These are phyloP conservation scores for Neodontobutis hainanensis DNA, from an alignment of 2,113 vertebrate species.

Conservation along the genomic window DNA sequence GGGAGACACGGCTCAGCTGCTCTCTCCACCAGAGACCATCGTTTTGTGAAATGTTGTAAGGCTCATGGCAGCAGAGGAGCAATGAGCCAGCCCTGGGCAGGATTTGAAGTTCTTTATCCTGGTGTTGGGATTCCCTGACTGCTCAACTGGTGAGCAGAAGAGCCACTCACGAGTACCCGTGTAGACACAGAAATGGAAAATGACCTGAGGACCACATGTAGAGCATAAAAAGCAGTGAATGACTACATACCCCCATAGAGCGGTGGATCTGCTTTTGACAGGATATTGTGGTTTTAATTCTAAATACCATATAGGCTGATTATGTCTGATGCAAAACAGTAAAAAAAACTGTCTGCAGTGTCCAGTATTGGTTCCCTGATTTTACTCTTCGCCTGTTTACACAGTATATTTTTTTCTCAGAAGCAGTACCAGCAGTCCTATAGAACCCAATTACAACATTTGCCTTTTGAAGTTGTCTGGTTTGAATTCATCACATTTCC, in stretches of 20 bases:
- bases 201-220: neutral
- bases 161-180: neutral
- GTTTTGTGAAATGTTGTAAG: constrained; percentile 39
- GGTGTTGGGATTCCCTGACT: constrained; percentile 9
- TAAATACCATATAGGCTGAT: neutral
- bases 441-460: too few relatives aligned
- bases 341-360: too few relatives aligned
- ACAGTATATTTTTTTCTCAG: too few relatives aligned
- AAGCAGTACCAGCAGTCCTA: too few relatives aligned
- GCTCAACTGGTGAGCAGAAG: constrained; percentile 2
- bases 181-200: constrained; percentile 1
- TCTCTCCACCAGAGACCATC: constrained; percentile 16
- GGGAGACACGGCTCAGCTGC: neutral
- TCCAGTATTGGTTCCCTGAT: too few relatives aligned
- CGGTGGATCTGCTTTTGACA: neutral
- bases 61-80: constrained; percentile 21
- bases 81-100: constrained; percentile 5
- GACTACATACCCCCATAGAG: neutral
- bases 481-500: too few relatives aligned
- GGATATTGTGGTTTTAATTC: neutral
- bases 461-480: too few relatives aligned
- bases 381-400: too few relatives aligned
- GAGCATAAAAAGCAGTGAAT: neutral
- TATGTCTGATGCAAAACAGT: too few relatives aligned
- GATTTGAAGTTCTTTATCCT: constrained; percentile 22